These are phyloP conservation scores for Coregonus sp. DNA, from an alignment of 2,797 vertebrate genomes.

Conservation along the genomic window DNA sequence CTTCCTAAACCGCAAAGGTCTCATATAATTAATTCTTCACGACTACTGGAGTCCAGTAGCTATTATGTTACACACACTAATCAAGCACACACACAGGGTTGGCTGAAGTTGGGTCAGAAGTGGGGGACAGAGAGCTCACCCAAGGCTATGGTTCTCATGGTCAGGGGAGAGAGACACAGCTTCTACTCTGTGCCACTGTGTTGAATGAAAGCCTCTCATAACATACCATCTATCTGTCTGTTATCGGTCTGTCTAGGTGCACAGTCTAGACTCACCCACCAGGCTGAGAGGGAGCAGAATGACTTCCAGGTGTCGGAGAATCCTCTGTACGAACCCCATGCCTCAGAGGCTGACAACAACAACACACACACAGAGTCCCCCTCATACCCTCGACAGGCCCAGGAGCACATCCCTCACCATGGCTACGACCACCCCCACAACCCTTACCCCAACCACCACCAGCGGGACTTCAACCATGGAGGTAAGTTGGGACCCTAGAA, in stretches of 20 bases:
- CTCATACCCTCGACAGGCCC: not conserved
- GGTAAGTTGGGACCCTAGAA: conserved; percentile 25
- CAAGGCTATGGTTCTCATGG: not conserved
- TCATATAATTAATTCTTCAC: conserved; percentile 34
- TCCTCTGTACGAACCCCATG: conserved; percentile 11
- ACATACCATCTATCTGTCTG: not conserved
- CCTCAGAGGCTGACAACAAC: conserved; percentile 23
- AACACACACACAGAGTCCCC: not conserved
- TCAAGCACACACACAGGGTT: not conserved
- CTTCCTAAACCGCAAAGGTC: conserved; percentile 46
- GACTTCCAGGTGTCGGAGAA: conserved; percentile 36
- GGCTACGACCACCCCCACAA: conserved; percentile 7
- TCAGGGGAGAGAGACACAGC: not conserved
- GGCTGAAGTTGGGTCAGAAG: not conserved
- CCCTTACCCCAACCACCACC: conserved; percentile 5
- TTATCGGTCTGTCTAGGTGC: not conserved
- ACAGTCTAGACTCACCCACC: not conserved
- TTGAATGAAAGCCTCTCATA: not conserved
- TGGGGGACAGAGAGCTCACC: not conserved
- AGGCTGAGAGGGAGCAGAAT: conserved; percentile 37
- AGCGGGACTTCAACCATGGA: conserved; percentile 5
- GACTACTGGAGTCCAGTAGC: conserved; percentile 7
- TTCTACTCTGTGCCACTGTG: not conserved
- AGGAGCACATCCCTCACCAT: conserved; percentile 11
- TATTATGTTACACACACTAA: conserved; percentile 5